Base-by-base conservation (phyloP, 1,140 invertebrate species). In the Homalodisca vitripennis region DNA sequence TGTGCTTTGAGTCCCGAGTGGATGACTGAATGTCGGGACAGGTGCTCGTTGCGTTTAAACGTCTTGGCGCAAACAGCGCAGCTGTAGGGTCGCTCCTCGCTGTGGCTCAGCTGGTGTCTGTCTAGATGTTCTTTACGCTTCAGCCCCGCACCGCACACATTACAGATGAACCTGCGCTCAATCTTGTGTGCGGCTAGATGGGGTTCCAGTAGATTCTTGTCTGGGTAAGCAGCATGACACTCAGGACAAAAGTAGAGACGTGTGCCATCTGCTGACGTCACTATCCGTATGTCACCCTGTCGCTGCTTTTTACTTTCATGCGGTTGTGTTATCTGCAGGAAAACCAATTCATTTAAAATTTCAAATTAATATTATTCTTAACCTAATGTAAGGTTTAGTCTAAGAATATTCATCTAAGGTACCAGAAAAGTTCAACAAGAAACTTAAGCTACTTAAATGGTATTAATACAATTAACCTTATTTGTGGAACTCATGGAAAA, bases 1-100 rank as follows among this genome's bases (percentile, higher is more conserved):
- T 94, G 92, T 31, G 89, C 81, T 77, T 95, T 95, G 77, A 94
- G 91, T 1, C 91, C 91, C 0, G 90, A 92, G 78, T 94, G 91
- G 74, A 93, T 92, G 48, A 93, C 89, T 78, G 91, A 92, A 80
- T 94, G 91, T 72, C 92, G 78, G 0, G 90, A 91, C 2, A 94
- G 82, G 72, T 93, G 91, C 78, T 94, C 92, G 81, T 92, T 93
- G 57, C 91, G 83, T 75, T 93, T 93, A 79, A 93, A 94, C 1
- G 90, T 91, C 77, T 93, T 93, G 32, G 92, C 82, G 76, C 91
- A 94, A 20, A 92, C 89, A 13, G 89, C 89, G 79, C 92, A 94
- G 10, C 91, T 89, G 77, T 91, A 92, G 46, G 78, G 78, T 47
- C 78, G 68, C 32, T 79, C 77, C n/a, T 74, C 73, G 31, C 73